Percentiles rank a stretch among this genome's conserved stretches.
phyloP scores from a whole-genome alignment of 2,797 vertebrate genomes.

The Sebastes wilsoni region DNA sequence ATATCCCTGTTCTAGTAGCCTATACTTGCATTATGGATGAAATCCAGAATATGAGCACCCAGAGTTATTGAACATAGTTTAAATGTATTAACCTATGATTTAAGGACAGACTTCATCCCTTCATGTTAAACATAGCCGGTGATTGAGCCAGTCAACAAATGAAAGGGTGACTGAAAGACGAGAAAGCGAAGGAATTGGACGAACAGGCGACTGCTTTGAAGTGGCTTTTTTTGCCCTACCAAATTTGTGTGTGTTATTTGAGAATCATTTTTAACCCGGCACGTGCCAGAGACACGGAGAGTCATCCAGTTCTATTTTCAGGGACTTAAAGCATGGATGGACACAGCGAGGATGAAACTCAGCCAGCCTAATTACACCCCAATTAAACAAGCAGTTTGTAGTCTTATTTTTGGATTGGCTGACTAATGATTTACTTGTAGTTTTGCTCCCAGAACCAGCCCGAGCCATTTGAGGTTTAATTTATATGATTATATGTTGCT shows the following conservation, averaged over 20 bases:
- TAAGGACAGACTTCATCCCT: background rate
- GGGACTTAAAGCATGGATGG: conserved; percentile 27
- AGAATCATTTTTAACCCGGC: conserved; percentile 44
- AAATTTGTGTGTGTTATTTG: conserved; percentile 23
- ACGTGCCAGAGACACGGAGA: background rate
- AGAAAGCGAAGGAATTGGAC: background rate
- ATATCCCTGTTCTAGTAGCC: background rate
- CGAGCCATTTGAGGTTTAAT: conserved; percentile 48
- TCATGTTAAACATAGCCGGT: background rate
- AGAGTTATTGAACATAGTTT: background rate
- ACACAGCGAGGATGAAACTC: conserved; percentile 36
- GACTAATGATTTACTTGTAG: conserved; percentile 62
- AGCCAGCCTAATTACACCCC: conserved; percentile 58
- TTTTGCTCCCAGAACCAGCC: conserved; percentile 35
- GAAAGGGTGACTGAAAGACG: conserved; percentile 28
- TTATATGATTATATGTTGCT: conserved; percentile 63
- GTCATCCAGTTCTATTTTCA: conserved; percentile 54
- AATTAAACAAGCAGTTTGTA: conserved; percentile 57
- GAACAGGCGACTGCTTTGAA: conserved; percentile 13
- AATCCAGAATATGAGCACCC: background rate
- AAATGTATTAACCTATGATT: conserved; percentile 35
- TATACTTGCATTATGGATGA: background rate
- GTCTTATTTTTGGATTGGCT: conserved; percentile 67
- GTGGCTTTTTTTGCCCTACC: background rate
- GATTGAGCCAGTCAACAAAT: conserved; percentile 34